Percentiles rank a stretch among this genome's conserved stretches.
Conservation (phyloP, 2,888 invertebrate species). For the Norana najaformis region DNA sequence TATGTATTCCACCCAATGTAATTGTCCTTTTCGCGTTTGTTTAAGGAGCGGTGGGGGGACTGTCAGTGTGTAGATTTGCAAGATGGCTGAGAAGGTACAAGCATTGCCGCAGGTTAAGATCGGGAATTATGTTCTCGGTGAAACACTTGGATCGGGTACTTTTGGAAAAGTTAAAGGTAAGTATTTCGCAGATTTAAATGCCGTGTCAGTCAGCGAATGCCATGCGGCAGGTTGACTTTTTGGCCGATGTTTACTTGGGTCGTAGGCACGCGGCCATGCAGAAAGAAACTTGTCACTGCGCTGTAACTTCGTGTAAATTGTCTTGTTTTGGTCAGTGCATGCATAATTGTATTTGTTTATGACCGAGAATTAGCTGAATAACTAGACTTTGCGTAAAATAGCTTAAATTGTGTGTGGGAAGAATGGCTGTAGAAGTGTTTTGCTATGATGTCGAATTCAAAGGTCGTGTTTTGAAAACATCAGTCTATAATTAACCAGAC, state of each 20-base stretch:
- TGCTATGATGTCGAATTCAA: background rate
- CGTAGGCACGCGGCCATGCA: background rate
- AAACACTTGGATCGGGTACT: conserved; percentile 92
- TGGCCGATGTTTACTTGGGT: background rate
- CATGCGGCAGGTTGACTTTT: background rate
- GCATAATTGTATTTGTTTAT: background rate
- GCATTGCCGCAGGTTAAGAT: conserved; percentile 74
- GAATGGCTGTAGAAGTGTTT: background rate
- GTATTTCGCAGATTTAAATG: conserved; percentile 28
- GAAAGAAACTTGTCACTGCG: background rate
- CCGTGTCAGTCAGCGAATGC: background rate
- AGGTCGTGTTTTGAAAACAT: background rate
- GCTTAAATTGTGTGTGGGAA: background rate
- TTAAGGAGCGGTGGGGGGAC: background rate
- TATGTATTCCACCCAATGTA: background rate
- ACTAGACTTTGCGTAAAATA: background rate
- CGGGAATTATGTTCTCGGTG: conserved; percentile 93
- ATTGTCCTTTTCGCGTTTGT: background rate
- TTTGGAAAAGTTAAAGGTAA: conserved; percentile 93
- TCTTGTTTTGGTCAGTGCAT: background rate
- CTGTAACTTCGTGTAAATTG: background rate
- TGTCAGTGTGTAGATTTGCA: conserved; percentile 3
- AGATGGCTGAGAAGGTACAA: background rate
- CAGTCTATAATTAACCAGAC: background rate
- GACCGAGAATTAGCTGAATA: background rate